Evolutionary conservation across 2,113 vertebrate species (phyloP).

Genomic region (Cyprinus carpio): DNA sequence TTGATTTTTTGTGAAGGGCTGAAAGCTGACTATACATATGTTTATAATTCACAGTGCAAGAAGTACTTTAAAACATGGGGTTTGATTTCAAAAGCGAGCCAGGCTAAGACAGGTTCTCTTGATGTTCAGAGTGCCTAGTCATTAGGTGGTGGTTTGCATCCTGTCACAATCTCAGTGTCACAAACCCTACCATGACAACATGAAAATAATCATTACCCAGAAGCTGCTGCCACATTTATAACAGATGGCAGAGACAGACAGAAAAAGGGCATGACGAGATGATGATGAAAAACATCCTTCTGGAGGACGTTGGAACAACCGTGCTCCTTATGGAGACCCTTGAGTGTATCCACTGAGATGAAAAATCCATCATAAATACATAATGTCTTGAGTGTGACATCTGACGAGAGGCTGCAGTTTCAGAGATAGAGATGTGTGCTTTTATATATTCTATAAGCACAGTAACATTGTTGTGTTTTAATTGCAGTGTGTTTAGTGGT

Average conservation of each 20-base stretch:
- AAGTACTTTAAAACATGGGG: neutral
- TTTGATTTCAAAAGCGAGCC: neutral
- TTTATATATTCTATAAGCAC: neutral
- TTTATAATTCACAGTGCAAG: neutral
- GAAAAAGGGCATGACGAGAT: neutral
- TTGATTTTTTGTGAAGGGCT: neutral
- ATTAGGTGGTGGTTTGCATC: constrained; percentile 18
- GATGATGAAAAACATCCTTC: constrained; percentile 33
- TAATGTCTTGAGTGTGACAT: neutral
- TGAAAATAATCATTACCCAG: constrained; percentile 24
- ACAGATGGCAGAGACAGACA: constrained; percentile 20
- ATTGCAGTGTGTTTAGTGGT: too few species aligned
- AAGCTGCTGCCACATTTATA: constrained; percentile 15
- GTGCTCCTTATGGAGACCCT: neutral
- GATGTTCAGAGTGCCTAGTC: constrained; percentile 27
- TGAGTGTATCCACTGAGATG: neutral
- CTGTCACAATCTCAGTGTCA: constrained; percentile 40
- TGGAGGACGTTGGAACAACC: neutral
- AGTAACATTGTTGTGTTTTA: neutral
- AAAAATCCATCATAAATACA: neutral
- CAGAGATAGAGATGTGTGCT: neutral
- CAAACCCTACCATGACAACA: constrained; percentile 37
- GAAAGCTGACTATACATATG: neutral
- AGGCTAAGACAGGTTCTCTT: constrained; percentile 1
- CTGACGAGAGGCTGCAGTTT: neutral